Base-by-base conservation (phyloP, 2,113 vertebrate genomes). In the Sminthopsis crassicaudata region DNA sequence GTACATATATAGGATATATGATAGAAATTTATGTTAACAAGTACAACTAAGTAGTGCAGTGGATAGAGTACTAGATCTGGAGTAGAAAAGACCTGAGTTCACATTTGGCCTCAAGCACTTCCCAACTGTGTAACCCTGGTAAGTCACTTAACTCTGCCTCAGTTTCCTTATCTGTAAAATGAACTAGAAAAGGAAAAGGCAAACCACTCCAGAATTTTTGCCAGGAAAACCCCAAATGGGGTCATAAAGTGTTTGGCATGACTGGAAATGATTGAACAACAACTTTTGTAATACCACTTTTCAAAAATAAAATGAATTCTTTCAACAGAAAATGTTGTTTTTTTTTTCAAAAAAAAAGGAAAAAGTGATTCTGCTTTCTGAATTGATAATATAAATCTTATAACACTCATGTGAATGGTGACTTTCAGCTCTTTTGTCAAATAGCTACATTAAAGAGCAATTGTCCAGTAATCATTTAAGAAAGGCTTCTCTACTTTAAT, bases 401-500 rank as follows among this genome's bases (percentile, higher is more conserved):
- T n/a, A 90, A 89, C 48, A 91, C 53, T 90, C 27, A 91, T 46
- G 90, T 48, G 60, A 93, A 46, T 95, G 95, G n/a, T 55, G 42
- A 95, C 91, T 27, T 94, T 96, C 91, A 88, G 0, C 95, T 26
- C 30, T 11, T 7, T 3, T 96, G 53, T 96, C 93, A 92, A 92
- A 91, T 94, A 53, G 25, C n/a, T 94, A 89, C 91, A 46, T 95
- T 95, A 96, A 95, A 91, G 55, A 96, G 50, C 89, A 67, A 27
- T 54, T 91, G 54, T 88, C 57, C 57, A 92, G 19, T 23, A 53
- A 88, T 95, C 8, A 76, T 67, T 93, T 95, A 93, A 94, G 92
- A 89, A 54, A 8, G 76, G 10, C 52, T 84, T 96, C 67, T 91
- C 96, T 36, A 55, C 55, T 96, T 55, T 91, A 57, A 89, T 92